Evolutionary conservation across 2,113 vertebrate genomes (phyloP), one percentile per base, ranked within the genome.

Genomic region (Crotophaga sulcirostris): DNA sequence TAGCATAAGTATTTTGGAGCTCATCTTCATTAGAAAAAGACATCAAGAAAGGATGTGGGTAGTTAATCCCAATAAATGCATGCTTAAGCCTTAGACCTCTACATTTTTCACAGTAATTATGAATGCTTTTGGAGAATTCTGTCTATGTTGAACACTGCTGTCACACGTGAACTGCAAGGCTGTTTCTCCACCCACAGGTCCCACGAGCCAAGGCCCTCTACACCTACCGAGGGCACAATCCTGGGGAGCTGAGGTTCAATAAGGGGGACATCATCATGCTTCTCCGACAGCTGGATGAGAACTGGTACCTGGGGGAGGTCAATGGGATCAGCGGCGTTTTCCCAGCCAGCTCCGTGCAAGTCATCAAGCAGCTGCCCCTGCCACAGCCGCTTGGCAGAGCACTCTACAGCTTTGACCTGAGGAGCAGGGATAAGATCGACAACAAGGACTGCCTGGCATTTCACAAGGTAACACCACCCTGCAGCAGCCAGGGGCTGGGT

Each of bases 261-360:
- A 98, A 98, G 63, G 98, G 98, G 31, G 98, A 99, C 40, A 85
- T 97, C 68, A 97, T 98, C 88, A 25, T 96, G 52, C 96, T 97
- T 58, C 98, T 98, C 45, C 98, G 97, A 64, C 98, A 98, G 96
- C 97, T 98, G 87, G 98, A 99, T 7, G 98, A 99, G 68, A 98
- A 98, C 86, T 98, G 98, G 98, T 98, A 97, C 82, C 96, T 98
- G 40, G 98, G 98, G 15, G 98, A 99, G 76, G 49, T 97, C 52
- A 98, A 98, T 33, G 98, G 98, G 3, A 56, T 81, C 91, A 96
- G 96, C 8, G 98, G 97, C 3, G 94, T 98, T 5, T 96, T 98
- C 94, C 97, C 98, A 3, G 97, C 96, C 85, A 97, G 97, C 93
- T 96, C 97, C 0, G 98, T 98, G 79, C 98, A 98, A 60, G 96